Base-by-base conservation (phyloP, 2,797 vertebrate genomes). In the Premnoplex brunnescens region DNA sequence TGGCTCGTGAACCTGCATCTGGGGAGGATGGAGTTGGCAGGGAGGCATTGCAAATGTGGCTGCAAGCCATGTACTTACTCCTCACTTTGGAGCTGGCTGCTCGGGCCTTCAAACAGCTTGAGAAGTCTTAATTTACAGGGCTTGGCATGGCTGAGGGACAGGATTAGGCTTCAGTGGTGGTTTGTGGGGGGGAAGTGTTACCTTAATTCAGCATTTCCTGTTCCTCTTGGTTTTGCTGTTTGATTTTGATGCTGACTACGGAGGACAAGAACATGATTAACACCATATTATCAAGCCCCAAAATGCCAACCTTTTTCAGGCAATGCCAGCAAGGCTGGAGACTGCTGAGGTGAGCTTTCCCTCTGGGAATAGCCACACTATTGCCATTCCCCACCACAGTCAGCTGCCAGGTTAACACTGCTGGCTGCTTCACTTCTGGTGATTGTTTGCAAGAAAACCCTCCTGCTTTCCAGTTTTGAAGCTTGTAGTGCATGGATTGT, bases 1-100 rank as follows among this genome's bases (percentile, higher is more conserved):
- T 67, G 95, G 69, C 89, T 95, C 73, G 6, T 92, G 95, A 93
- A 81, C 89, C 83, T 87, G 90, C 85, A 49, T 87, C 80, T 95
- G 85, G 67, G 88, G 80, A 92, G 63, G 36, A 41, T 14, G 79
- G 27, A 78, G 41, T 37, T 88, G 87, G 82, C 87, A 72, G 79
- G 85, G 79, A 91, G 78, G 87, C 80, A 56, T n/a, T 46, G 68
- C 69, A 69, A 48, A 48, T 9, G 58, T 88, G 87, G 93, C 95
- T 94, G 16, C 27, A 21, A 89, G 92, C 89, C 91, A 87, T 3
- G 20, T 15, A 49, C 77, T 91, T 69, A 67, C 49, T 93, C 74
- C 72, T 93, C 28, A 10, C 73, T 74, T 83, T 51, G 58, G 91
- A 93, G 51, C 71, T 90, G 88, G 21, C 90, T 74, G 81, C 89